Evolutionary conservation across 30 jellyfish, hydroid and myxozoan genomes (phyloP).

Genomic region (Phacellophora camtschatica): DNA sequence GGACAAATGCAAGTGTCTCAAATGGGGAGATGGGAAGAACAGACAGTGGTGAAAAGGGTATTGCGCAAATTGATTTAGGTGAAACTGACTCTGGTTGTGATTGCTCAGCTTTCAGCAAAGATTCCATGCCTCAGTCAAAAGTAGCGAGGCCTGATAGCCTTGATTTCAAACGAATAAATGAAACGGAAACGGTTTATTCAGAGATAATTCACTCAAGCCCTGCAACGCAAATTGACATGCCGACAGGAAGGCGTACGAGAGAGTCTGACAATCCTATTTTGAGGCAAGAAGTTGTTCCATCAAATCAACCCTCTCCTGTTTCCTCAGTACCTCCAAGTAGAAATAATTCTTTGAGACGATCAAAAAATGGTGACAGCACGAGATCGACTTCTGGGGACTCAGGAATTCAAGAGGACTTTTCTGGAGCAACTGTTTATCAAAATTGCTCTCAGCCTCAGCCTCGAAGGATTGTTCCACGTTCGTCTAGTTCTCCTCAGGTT

Average conservation of each 20-base stretch:
- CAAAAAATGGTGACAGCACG: slow-evolving; percentile 16
- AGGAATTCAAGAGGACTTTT: slow-evolving; percentile 66
- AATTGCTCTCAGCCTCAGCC: too few species aligned
- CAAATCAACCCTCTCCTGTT: slow-evolving; percentile 60
- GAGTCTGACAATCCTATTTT: slow-evolving; percentile 90
- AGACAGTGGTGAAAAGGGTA: neutral
- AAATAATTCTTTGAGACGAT: slow-evolving; percentile 21
- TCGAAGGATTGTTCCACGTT: slow-evolving; percentile 19
- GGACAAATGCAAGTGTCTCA: neutral
- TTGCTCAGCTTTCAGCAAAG: slow-evolving; percentile 33
- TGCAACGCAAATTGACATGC: slow-evolving; percentile 56
- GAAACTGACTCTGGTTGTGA: slow-evolving; percentile 61
- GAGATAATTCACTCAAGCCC: slow-evolving; percentile 73
- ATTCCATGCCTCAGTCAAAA: neutral
- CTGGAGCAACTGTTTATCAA: slow-evolving; percentile 15
- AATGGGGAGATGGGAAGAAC: neutral
- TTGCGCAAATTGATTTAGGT: slow-evolving; percentile 42
- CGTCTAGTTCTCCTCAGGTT: slow-evolving; percentile 25
- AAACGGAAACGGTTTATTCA: slow-evolving; percentile 74
- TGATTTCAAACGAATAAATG: neutral
- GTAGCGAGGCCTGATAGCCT: slow-evolving; percentile 23
- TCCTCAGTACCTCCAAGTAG: slow-evolving; percentile 46
- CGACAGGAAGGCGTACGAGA: slow-evolving; percentile 78
- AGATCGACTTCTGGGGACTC: slow-evolving; percentile 65
- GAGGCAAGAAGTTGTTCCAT: slow-evolving; percentile 72